Percentiles rank a stretch among this genome's conserved stretches.
These are phyloP conservation scores for Ernsta delagoae DNA, from an alignment of 2,888 invertebrate genomes.

Conservation along the genomic window DNA sequence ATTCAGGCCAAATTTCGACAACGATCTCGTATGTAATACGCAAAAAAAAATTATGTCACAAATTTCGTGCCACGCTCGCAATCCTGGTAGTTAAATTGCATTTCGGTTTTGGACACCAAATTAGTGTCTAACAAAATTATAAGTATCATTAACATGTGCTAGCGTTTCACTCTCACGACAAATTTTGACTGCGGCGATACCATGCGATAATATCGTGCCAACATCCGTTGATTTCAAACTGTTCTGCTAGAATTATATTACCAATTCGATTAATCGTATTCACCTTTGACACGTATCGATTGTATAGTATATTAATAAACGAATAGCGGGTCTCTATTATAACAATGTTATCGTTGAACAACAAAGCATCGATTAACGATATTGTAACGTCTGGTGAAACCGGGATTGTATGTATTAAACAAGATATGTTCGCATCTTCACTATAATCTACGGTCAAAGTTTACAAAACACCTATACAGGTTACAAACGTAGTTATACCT, in stretches of 20 bases:
- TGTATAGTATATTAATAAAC: too few relatives aligned
- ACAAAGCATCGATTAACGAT: too few relatives aligned
- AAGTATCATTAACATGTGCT: too few relatives aligned
- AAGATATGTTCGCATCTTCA: not conserved
- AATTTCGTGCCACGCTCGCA: slow-evolving; percentile 48
- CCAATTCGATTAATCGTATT: not conserved
- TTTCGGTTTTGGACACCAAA: slow-evolving; percentile 78
- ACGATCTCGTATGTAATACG: slow-evolving; percentile 35
- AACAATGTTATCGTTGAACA: too few relatives aligned
- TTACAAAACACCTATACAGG: slow-evolving; percentile 2
- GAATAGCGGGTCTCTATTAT: too few relatives aligned
- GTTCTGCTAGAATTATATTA: too few relatives aligned
- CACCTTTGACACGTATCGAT: not conserved
- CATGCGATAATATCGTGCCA: too few relatives aligned
- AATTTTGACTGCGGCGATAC: too few relatives aligned
- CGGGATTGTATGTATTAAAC: not conserved
- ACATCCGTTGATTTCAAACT: too few relatives aligned
- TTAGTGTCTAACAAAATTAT: slow-evolving; percentile 67
- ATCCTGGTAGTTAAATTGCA: slow-evolving; percentile 59
- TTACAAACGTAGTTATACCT: not conserved
- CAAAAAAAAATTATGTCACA: slow-evolving; percentile 19
- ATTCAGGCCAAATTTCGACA: slow-evolving; percentile 23
- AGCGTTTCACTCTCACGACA: slow-evolving; percentile 20
- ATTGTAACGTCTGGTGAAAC: not conserved
- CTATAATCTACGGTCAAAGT: not conserved